phyloP scores from a whole-genome alignment of 2,888 invertebrate species.

The Athalia rosae region DNA sequence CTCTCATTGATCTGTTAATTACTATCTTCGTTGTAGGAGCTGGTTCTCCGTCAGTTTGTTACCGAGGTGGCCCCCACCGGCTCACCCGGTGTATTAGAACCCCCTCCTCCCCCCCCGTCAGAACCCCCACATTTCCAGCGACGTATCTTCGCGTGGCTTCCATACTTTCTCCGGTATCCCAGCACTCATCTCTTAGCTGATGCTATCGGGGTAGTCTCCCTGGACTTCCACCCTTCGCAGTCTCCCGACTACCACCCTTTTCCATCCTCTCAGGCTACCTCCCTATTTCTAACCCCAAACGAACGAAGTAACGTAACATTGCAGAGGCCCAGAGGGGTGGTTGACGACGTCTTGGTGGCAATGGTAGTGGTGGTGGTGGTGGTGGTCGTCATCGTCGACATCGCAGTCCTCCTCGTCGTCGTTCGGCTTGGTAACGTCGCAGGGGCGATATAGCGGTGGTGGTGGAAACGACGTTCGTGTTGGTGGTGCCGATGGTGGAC shows the following conservation, averaged over 20 bases:
- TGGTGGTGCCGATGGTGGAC: constrained; percentile 58
- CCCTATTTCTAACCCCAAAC: constrained; percentile 50
- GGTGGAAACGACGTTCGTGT: constrained; percentile 45
- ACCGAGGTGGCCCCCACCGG: constrained; percentile 14
- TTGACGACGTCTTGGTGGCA: constrained; percentile 44
- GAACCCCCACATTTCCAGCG: not conserved
- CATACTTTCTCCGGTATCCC: constrained; percentile 44
- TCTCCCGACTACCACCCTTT: constrained; percentile 25
- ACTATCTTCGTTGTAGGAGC: constrained; percentile 6
- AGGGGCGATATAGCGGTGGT: constrained; percentile 42
- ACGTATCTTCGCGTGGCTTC: constrained; percentile 35
- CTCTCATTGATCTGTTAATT: constrained; percentile 40
- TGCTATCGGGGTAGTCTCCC: constrained; percentile 45
- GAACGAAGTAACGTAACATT: constrained; percentile 62
- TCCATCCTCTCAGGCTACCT: constrained; percentile 38
- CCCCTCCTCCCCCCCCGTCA: constrained; percentile 45
- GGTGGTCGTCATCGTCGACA: constrained; percentile 9
- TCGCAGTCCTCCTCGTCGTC: constrained; percentile 22
- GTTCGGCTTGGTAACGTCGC: constrained; percentile 27
- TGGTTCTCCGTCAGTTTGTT: constrained; percentile 26
- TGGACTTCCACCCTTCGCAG: constrained; percentile 41
- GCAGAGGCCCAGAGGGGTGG: constrained; percentile 59
- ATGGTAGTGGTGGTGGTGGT: constrained; percentile 23
- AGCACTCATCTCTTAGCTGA: constrained; percentile 45
- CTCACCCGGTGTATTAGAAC: constrained; percentile 5